These are phyloP conservation scores for Leptobrachium leishanense DNA, from an alignment of 2,113 vertebrate species.

Conservation along the genomic window DNA sequence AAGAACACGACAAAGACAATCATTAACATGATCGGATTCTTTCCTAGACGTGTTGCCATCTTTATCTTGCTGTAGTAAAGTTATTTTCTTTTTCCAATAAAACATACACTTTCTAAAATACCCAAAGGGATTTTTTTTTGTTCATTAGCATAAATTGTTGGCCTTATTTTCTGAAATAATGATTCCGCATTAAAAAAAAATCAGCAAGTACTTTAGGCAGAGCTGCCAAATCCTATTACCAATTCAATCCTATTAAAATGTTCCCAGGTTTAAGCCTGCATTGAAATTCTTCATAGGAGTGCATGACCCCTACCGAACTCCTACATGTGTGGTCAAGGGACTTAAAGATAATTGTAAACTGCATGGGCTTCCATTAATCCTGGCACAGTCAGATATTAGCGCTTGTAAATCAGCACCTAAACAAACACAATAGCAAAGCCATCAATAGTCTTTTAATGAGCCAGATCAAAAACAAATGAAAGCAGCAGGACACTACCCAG, in stretches of 20 bases:
- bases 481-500: conserved; percentile 74
- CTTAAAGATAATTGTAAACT: conserved; percentile 80
- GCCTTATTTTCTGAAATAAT: conserved; percentile 45
- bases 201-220: conserved; percentile 66
- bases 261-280: conserved; percentile 82
- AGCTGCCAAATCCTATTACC: conserved; percentile 83
- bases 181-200: conserved; percentile 46
- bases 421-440: conserved; percentile 83
- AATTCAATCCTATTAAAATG: conserved; percentile 86
- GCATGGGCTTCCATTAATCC: conserved; percentile 80
- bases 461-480: conserved; percentile 87
- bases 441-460: conserved; percentile 88
- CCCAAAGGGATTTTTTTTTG: conserved; percentile 49
- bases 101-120: conserved; percentile 11
- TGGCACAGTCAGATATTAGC: conserved; percentile 79
- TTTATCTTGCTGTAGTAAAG: conserved; percentile 24
- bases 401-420: conserved; percentile 85
- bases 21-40: too few species aligned
- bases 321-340: conserved; percentile 82
- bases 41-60: not conserved
- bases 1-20: too few species aligned
- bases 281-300: conserved; percentile 78
- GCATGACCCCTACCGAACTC: conserved; percentile 75
- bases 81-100: conserved; percentile 5
- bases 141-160: conserved; percentile 48